phyloP scores from a whole-genome alignment of 2,113 vertebrate species.

The Tychaedon coryphoeus region DNA sequence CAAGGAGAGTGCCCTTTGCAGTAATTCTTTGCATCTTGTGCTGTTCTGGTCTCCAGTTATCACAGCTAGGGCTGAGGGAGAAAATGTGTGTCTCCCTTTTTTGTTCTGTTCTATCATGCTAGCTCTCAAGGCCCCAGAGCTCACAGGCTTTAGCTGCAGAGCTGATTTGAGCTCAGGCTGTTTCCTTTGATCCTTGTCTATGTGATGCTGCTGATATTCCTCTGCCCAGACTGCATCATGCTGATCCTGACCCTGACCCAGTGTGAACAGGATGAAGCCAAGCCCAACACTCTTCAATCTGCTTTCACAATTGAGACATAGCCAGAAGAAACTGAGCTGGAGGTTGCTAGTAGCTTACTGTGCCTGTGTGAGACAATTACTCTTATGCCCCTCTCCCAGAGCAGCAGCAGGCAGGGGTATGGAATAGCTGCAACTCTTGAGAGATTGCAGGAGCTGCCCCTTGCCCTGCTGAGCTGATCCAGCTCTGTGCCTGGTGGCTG shows the following conservation, averaged over 20 bases:
- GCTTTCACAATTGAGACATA: not conserved
- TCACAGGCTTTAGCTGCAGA: not conserved
- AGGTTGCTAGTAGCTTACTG: not conserved
- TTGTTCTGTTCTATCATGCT: fast-evolving
- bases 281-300: not conserved
- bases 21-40: not conserved
- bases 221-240: not conserved
- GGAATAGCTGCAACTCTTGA: fast-evolving
- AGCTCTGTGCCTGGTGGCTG: not conserved
- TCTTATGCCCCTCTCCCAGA: not conserved
- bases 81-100: not conserved
- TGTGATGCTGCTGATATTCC: not conserved
- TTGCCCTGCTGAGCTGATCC: not conserved
- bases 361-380: not conserved
- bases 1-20: not conserved
- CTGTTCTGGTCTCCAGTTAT: not conserved
- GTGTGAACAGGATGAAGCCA: fast-evolving
- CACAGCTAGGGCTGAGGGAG: not conserved
- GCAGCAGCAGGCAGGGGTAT: not conserved
- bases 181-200: not conserved
- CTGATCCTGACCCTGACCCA: fast-evolving
- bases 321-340: not conserved
- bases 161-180: not conserved
- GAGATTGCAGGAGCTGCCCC: not conserved
- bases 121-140: not conserved